Percentiles rank a stretch among this genome's conserved stretches.
Evolutionary conservation across 2,113 vertebrate genomes (phyloP).

Genomic region (Emydura subglobosa): DNA sequence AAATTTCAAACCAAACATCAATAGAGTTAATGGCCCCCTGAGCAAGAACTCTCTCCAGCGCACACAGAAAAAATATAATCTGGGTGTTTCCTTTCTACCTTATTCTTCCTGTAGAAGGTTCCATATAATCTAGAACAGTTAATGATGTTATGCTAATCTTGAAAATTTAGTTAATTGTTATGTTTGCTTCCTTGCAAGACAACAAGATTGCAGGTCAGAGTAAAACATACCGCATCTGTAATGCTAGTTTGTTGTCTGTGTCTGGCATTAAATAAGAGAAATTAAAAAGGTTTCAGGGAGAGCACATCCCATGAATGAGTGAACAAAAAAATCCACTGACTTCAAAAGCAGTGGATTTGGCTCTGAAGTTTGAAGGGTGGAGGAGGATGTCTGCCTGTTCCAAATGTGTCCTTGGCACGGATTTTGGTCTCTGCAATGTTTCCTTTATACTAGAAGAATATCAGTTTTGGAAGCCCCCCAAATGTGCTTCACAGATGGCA

Average conservation of each 20-base stretch:
- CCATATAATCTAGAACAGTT: neutral
- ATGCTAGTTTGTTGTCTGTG: neutral
- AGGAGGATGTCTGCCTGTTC: neutral
- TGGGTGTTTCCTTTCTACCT: neutral
- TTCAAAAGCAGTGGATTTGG: neutral
- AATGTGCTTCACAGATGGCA: neutral
- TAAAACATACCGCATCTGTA: neutral
- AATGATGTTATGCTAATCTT: neutral
- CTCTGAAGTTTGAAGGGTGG: neutral
- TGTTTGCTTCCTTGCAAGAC: neutral
- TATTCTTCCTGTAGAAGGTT: neutral
- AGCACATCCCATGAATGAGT: neutral
- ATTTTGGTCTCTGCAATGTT: neutral
- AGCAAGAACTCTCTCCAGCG: rapidly evolving
- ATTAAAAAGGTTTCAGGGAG: neutral
- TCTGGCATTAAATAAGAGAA: neutral
- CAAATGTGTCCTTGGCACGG: neutral
- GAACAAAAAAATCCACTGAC: neutral
- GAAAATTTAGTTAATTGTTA: neutral
- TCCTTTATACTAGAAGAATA: neutral
- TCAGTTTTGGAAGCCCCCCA: neutral
- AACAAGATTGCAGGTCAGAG: neutral
- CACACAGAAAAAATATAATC: neutral
- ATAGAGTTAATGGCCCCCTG: neutral
- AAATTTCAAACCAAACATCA: neutral